Evolutionary conservation across 35 echinoderm and acorn worm genomes (phyloP), one percentile per base, ranked within the genome.

Genomic region (Hemicentrotus pulcherrimus): DNA sequence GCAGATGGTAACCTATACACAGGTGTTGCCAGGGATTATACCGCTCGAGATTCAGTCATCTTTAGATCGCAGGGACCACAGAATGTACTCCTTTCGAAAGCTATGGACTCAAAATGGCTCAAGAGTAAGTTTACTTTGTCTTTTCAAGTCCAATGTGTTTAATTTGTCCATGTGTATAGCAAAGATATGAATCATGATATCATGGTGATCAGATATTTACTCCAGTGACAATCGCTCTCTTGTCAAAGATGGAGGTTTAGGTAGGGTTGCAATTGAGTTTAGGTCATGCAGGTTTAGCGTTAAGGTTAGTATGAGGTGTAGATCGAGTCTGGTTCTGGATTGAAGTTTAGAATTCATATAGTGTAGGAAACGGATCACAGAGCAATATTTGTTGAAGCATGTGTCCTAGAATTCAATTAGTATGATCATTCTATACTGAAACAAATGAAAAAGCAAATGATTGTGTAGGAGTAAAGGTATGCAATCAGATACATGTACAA

Each of bases 41-140:
- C 97, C 13, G 97, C 95, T 5, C 46, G 96, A 47, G 97, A 98
- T 65, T 98, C 97, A 1, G 86, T 96, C 59, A 95, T 98, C 46
- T 92, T 94, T 14, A 97, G 96, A 85, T 96, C 86, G 10, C 46
- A 91, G 24, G 97, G 95, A 48, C n/a, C 61, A 11, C 19, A 94
- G 6, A 47, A 92, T 4, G 59, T 95, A 31, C 92, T 98, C 28
- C 14, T 24, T 31, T 94, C 95, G 18, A 97, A 96, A 65, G 95
- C 52, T n/a, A 60, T 96, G 13, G 97, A 98, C 91, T 95, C 97
- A 47, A 98, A 95, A 94, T 98, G 97, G 97, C 94, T 98, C 8
- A 98, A 98, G 91, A 96, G 97, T 98, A 95, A 95, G 94, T 31
- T 4, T 4, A 93, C 28, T 78, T 22, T 78, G 52, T 59, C 16